Percentiles rank a stretch among this genome's conserved stretches.
Conservation (phyloP, 2,888 invertebrate genomes). For the Calameuta idolon region DNA sequence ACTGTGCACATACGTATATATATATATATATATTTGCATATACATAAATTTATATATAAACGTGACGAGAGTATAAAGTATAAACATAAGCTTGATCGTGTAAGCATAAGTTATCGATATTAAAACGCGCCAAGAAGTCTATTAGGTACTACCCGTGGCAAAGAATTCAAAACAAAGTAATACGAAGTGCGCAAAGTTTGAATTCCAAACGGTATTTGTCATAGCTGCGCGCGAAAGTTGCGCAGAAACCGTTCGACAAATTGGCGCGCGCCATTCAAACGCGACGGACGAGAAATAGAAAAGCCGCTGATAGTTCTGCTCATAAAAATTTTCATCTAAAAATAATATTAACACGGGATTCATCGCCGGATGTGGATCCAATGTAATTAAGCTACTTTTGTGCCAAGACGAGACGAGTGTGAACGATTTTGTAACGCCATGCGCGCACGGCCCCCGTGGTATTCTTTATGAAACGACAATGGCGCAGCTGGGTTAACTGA, state of each 20-base stretch:
- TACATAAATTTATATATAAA: slow-evolving; percentile 27
- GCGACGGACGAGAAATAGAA: too few relatives aligned
- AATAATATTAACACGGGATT: too few relatives aligned
- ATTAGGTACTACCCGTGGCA: too few relatives aligned
- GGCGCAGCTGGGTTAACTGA: background rate
- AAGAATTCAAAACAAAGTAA: too few relatives aligned
- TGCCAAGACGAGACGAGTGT: slow-evolving; percentile 39
- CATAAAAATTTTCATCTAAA: too few relatives aligned
- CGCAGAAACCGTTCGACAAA: too few relatives aligned
- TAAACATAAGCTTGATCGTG: slow-evolving; percentile 34
- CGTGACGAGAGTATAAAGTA: slow-evolving; percentile 16
- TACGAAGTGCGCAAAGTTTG: too few relatives aligned
- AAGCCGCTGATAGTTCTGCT: too few relatives aligned
- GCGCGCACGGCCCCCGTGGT: background rate
- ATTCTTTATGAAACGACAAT: background rate
- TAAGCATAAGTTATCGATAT: slow-evolving; percentile 15
- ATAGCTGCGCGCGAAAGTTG: too few relatives aligned
- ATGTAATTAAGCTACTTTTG: slow-evolving; percentile 37
- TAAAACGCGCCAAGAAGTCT: background rate
- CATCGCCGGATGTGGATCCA: background rate
- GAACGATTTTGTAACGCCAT: slow-evolving; percentile 40
- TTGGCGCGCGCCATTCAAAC: too few relatives aligned
- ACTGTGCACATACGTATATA: too few relatives aligned
- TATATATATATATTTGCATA: background rate
- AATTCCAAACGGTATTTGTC: too few relatives aligned